Base-by-base conservation (phyloP, 2,888 invertebrate genomes). In the Conistra vaccinii region DNA sequence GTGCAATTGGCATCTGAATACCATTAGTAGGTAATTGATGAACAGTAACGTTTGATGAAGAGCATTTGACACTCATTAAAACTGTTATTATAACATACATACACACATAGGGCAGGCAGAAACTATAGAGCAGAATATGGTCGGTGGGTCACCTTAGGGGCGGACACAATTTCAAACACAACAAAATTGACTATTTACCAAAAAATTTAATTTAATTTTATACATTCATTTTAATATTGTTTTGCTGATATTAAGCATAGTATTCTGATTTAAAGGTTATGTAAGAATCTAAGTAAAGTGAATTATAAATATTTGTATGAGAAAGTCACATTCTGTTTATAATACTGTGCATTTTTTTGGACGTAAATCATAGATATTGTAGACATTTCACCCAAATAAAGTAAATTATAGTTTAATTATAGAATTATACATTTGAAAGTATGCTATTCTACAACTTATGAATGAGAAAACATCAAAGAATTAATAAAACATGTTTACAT, bases 1-100 rank as follows among this genome's bases (percentile, higher is more conserved):
- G 23, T 48, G 61, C 72, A 76, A 72, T 76, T 71, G 35, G 12
- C 2, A 23, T 61, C 23, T 29, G 35, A 61, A 26, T 71, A 45
- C 7, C 9, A 35, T 69, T 29, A 60, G 26, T 42, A 12, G 12
- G 1, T 23, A 23, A 69, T 53, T 35, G 32, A 60, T 7, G 9
- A 32, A 7, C 1, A 12, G 35, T 29, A 23, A 35, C 1, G 17
- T 23, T 29, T 17, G 2, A 45, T 23, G 6, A 32, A 1, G 12
- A 62, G n/a, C 5, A 32, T 26, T n/a, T 23, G 1, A 20, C 3
- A 10, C 3, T 7, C 14, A 32, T 65, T 0, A 6, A 48, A 48
- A 48, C 7, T n/a, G n/a, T n/a, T n/a, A n/a, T n/a, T n/a, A n/a
- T n/a, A n/a, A n/a, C n/a, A n/a, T n/a, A n/a, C n/a, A n/a, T n/a